Percentiles rank a stretch among this genome's conserved stretches.
These are phyloP conservation scores for Orthosia gracilis DNA, from an alignment of 2,888 invertebrate species.

Conservation along the genomic window DNA sequence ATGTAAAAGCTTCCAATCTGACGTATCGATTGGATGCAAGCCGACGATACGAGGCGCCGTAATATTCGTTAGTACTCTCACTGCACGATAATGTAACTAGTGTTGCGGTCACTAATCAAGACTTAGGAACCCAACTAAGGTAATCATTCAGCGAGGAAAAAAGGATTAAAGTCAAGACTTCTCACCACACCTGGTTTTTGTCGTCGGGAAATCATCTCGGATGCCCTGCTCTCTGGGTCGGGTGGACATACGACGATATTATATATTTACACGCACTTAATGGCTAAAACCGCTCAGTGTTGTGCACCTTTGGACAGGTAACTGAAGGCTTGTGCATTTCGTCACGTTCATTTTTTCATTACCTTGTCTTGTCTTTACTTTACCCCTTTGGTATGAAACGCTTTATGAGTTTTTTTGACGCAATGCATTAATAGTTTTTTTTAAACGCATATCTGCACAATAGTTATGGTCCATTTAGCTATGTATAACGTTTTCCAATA, in stretches of 20 bases:
- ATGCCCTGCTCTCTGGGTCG: too few relatives aligned
- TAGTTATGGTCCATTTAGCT: not conserved
- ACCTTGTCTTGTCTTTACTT: not conserved
- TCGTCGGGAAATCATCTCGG: too few relatives aligned
- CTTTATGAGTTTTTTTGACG: not conserved
- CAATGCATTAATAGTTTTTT: not conserved
- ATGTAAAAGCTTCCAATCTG: conserved; percentile 8
- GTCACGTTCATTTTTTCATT: too few relatives aligned
- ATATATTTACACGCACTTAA: too few relatives aligned
- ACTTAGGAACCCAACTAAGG: not conserved
- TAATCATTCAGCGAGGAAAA: not conserved
- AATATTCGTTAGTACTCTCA: not conserved
- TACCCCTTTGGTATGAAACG: not conserved
- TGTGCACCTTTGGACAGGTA: too few relatives aligned
- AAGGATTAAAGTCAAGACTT: not conserved
- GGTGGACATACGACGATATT: too few relatives aligned
- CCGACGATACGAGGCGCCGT: not conserved
- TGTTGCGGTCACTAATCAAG: conserved; percentile 11
- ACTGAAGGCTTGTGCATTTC: too few relatives aligned
- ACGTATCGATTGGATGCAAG: conserved; percentile 6
- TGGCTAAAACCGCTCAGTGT: too few relatives aligned
- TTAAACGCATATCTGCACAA: too few relatives aligned
- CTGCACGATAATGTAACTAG: not conserved
- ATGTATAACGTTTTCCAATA: not conserved
- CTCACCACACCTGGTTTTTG: too few relatives aligned